Conservation (phyloP, 92 coral and sea anemone genomes). For the Plumapathes pennacea region DNA sequence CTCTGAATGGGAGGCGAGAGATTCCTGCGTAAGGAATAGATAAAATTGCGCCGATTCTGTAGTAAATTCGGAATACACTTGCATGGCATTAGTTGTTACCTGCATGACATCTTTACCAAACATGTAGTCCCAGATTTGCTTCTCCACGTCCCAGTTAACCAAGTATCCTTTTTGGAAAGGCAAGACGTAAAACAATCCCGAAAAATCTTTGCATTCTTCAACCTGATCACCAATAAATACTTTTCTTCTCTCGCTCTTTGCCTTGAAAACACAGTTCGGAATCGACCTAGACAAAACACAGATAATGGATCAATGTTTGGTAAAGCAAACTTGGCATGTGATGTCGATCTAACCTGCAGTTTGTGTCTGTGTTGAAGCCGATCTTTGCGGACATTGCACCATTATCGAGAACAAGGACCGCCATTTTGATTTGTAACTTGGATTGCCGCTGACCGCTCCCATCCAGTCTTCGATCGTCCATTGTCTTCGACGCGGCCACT, state of each 20-base stretch:
- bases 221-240: slow-evolving; percentile 93
- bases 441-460: slow-evolving; percentile 13
- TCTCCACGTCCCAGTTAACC: slow-evolving; percentile 97
- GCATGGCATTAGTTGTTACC: slow-evolving; percentile 36
- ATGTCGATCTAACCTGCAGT: background rate
- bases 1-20: too few relatives aligned
- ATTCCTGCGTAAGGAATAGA: too few relatives aligned
- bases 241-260: slow-evolving; percentile 89
- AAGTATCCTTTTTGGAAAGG: slow-evolving; percentile 92
- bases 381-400: slow-evolving; percentile 81
- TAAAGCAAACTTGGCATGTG: background rate
- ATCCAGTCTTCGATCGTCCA: too few relatives aligned
- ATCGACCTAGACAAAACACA: slow-evolving; percentile 49
- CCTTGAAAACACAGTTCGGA: slow-evolving; percentile 90
- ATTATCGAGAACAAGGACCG: slow-evolving; percentile 84
- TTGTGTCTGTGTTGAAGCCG: slow-evolving; percentile 46
- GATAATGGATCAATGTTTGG: background rate
- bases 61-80: too few relatives aligned
- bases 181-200: slow-evolving; percentile 86
- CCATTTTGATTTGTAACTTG: slow-evolving; percentile 68
- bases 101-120: slow-evolving; percentile 91
- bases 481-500: too few relatives aligned
- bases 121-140: slow-evolving; percentile 95
- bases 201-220: slow-evolving; percentile 94
- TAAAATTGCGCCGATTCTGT: too few relatives aligned